A percentile compares a stretch with the other conserved stretches of the same genome.
Evolutionary conservation across 2,888 invertebrate species (phyloP).

Genomic region (Zaprionus bogoriensis): DNA sequence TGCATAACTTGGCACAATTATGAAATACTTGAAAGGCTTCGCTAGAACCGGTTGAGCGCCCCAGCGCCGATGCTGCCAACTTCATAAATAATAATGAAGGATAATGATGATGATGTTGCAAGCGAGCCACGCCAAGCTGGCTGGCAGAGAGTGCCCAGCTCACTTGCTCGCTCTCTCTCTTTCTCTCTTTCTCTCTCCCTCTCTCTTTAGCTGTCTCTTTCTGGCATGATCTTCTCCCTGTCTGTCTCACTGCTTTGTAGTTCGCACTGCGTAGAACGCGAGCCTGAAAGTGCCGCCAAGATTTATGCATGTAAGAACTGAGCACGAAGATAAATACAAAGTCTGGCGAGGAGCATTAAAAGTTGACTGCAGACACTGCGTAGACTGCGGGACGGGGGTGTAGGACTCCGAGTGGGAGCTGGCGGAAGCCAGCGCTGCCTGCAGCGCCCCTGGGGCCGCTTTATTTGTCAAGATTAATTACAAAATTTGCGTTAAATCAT

Average conservation of each 20-base stretch:
- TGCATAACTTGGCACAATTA: constrained; percentile 77
- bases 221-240: too few species aligned
- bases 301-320: constrained; percentile 53
- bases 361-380: constrained; percentile 36
- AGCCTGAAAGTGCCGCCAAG: constrained; percentile 54
- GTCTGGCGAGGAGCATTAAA: constrained; percentile 42
- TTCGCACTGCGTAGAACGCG: constrained; percentile 29
- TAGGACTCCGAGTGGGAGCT: background rate
- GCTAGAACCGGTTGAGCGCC: constrained; percentile 46
- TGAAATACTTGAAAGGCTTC: constrained; percentile 70
- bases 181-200: background rate
- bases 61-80: too few species aligned
- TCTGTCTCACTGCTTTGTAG: too few species aligned
- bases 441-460: constrained; percentile 35
- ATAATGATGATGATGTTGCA: constrained; percentile 72
- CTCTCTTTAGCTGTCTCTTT: background rate
- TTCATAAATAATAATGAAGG: constrained; percentile 74
- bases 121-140: constrained; percentile 48
- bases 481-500: constrained; percentile 76
- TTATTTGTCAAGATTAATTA: constrained; percentile 78
- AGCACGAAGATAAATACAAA: constrained; percentile 48
- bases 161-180: background rate
- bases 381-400: constrained; percentile 10
- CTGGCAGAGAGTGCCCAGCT: constrained; percentile 19
- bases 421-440: constrained; percentile 2